Evolutionary conservation across 2,888 invertebrate species (phyloP).

Genomic region (Caenorhabditis wallacei): DNA sequence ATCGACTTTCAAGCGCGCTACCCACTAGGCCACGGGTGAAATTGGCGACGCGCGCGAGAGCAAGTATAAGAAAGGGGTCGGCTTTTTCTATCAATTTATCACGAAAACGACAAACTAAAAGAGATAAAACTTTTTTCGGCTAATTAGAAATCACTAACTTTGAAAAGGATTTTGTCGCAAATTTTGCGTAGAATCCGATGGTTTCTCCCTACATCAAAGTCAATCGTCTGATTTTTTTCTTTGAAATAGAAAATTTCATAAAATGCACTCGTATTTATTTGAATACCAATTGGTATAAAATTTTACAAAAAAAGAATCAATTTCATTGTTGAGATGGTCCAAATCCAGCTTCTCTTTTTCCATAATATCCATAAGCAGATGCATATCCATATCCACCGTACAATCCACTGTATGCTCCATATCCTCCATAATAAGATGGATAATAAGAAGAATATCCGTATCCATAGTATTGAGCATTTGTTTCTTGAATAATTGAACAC

Average conservation of each 20-base stretch:
- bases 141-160: no score
- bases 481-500: constrained; percentile 21
- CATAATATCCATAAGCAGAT: constrained; percentile 30
- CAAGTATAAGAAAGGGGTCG: no score
- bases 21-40: no score
- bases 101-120: no score
- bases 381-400: constrained; percentile 39
- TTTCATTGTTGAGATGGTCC: constrained; percentile 19
- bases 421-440: constrained; percentile 32
- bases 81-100: no score
- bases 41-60: no score
- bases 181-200: no score
- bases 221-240: no score
- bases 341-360: constrained; percentile 33
- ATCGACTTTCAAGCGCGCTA: no score
- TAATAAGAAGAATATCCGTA: constrained; percentile 15
- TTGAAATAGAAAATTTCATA: neutral
- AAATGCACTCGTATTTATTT: constrained; percentile 22
- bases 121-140: no score
- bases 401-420: constrained; percentile 34
- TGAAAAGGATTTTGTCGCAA: no score
- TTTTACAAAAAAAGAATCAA: constrained; percentile 9
- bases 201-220: no score
- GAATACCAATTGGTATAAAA: constrained; percentile 4
- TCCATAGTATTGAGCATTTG: constrained; percentile 28